These are phyloP conservation scores for Aplodontia rufa DNA, from an alignment of 2,113 vertebrate species.

Conservation along the genomic window DNA sequence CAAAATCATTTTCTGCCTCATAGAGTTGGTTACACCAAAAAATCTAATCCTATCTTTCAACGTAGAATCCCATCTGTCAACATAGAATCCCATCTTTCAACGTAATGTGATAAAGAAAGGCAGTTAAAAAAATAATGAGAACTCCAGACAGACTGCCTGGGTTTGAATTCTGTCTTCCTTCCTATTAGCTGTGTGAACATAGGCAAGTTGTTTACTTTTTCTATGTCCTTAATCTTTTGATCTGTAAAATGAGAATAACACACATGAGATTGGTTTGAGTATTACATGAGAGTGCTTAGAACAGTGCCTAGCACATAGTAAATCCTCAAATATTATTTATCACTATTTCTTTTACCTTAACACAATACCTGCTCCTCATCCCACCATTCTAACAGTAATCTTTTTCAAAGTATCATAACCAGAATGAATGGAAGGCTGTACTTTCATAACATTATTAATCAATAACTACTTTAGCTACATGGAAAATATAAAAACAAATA, in stretches of 20 bases:
- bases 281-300: slow-evolving; percentile 24
- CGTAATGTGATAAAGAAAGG: not conserved
- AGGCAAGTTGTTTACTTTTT: slow-evolving; percentile 7
- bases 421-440: not conserved
- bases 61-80: not conserved
- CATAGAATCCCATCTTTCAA: not conserved
- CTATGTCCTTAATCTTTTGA: not conserved
- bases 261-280: not conserved
- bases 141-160: not conserved
- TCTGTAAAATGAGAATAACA: slow-evolving; percentile 7
- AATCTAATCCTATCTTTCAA: not conserved
- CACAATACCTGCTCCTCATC: not conserved
- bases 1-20: not conserved
- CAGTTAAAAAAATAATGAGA: not conserved
- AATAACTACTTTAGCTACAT: not conserved
- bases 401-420: not conserved
- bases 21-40: not conserved
- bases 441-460: not conserved
- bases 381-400: not conserved
- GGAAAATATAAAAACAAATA: slow-evolving; percentile 25
- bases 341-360: not conserved
- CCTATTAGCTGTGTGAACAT: not conserved
- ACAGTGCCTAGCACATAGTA: not conserved
- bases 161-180: not conserved
- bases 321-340: not conserved